Conservation (phyloP, 2,888 invertebrate genomes). For the Eretmocerus hayati region DNA sequence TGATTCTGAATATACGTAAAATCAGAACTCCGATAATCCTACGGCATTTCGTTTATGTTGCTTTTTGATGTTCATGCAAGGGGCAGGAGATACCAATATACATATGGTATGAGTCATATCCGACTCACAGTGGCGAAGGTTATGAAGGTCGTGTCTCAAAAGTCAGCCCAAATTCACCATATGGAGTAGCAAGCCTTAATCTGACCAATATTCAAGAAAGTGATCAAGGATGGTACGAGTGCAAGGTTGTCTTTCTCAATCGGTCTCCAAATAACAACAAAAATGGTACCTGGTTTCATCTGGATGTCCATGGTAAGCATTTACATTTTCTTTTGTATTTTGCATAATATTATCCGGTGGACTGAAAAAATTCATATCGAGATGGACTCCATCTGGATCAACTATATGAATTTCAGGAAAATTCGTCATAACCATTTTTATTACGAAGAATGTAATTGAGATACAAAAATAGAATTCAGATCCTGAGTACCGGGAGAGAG, state of each 20-base stretch:
- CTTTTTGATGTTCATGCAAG: slow-evolving; percentile 53
- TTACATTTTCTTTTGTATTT: neutral
- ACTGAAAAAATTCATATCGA: too few relatives aligned
- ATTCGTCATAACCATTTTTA: too few relatives aligned
- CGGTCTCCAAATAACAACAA: slow-evolving; percentile 86
- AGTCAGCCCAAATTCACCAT: slow-evolving; percentile 79
- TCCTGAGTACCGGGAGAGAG: too few relatives aligned
- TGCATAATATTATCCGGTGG: too few relatives aligned
- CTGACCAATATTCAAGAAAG: slow-evolving; percentile 88
- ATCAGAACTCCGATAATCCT: too few relatives aligned
- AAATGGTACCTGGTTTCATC: slow-evolving; percentile 96
- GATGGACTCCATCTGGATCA: neutral
- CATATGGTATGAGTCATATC: slow-evolving; percentile 97
- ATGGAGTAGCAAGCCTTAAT: slow-evolving; percentile 90
- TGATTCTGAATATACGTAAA: too few relatives aligned
- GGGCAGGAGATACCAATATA: slow-evolving; percentile 95
- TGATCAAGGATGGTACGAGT: slow-evolving; percentile 97
- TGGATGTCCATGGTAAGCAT: slow-evolving; percentile 76
- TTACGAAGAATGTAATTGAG: too few relatives aligned
- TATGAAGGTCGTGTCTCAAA: slow-evolving; percentile 88
- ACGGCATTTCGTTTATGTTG: slow-evolving; percentile 37
- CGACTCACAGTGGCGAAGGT: slow-evolving; percentile 90
- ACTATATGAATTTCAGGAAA: too few relatives aligned
- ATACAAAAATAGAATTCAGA: too few relatives aligned
- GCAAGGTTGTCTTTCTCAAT: slow-evolving; percentile 91